Base-by-base conservation (phyloP, 2,888 invertebrate species). In the Exocentrus adspersus region DNA sequence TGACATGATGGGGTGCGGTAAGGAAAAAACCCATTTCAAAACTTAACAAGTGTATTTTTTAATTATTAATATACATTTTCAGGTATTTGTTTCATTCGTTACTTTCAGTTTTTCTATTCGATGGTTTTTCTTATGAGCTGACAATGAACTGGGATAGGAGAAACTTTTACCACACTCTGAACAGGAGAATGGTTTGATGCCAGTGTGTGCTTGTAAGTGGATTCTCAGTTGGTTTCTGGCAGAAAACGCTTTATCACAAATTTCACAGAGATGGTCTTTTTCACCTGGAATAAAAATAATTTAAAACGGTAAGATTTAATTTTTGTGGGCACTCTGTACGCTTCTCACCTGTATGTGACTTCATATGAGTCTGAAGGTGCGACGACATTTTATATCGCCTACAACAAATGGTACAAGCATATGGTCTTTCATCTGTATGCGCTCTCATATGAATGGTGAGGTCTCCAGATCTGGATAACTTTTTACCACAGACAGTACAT, bases 351-450 rank as follows among this genome's bases (percentile, higher is more conserved):
- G 78, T 78, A 60, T 78, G 80, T 2, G 73, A 71, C 70, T 77
- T 79, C 75, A 79, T 77, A 53, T 80, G 80, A 3, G 74, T 74
- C 0, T 72, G 71, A 37, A 80, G 68, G 71, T 80, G 79, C 32
- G 78, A 77, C 2, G 79, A 78, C 78, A 79, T 79, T 45, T 76
- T 72, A 57, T 79, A 80, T 3, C 72, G 67, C 65, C 79, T 79
- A 7, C 72, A 64, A 60, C 80, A 79, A 17, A 78, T 45, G 10
- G 65, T 68, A 61, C 79, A 79, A n/a, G 67, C 67, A 61, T 78
- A 79, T 2, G 78, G 79, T 56, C 72, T 75, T 60, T 79, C 78
- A 1, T 76, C 78, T 1, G 78, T 79, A 54, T 79, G 79, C 14
- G 73, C 74, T 50, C 78, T 70, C 77, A 78, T 78, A 56, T 80